Evolutionary conservation across 2,113 vertebrate species (phyloP).

Genomic region (Struthio camelus): DNA sequence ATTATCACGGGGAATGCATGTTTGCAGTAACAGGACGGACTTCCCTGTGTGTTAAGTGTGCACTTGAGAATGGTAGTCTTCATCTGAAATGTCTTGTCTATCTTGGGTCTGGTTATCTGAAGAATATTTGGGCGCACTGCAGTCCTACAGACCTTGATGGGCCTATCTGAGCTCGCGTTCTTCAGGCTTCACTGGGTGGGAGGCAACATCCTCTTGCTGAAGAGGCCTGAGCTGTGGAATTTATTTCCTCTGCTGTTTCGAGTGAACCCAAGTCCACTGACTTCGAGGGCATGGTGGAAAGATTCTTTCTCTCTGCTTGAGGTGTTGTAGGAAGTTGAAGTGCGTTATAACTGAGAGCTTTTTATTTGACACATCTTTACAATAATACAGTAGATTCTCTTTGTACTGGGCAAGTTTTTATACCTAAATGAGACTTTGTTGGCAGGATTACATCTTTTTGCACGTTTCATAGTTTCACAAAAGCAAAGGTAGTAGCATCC

Average conservation of each 20-base stretch:
- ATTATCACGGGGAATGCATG: constrained; percentile 18
- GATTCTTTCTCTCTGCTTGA: not conserved
- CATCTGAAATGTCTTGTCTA: not conserved
- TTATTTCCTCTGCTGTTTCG: not conserved
- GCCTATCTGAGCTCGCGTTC: not conserved
- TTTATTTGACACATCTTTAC: not conserved
- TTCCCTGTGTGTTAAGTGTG: not conserved
- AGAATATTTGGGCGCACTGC: not conserved
- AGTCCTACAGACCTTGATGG: not conserved
- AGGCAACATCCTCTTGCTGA: not conserved
- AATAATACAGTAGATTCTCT: not conserved
- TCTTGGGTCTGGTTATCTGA: not conserved
- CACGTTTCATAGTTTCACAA: not conserved
- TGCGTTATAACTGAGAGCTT: not conserved
- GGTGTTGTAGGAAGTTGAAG: not conserved
- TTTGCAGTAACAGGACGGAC: not conserved
- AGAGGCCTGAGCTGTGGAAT: not conserved
- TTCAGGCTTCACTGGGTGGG: not conserved
- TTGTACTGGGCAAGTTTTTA: not conserved
- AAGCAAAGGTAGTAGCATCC: not conserved
- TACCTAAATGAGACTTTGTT: not conserved
- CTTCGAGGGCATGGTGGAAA: not conserved
- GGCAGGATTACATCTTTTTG: not conserved
- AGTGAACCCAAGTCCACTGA: not conserved
- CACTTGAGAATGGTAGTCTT: not conserved